These are phyloP conservation scores for Eclectus roratus DNA, from an alignment of 2,113 vertebrate species.

Conservation along the genomic window DNA sequence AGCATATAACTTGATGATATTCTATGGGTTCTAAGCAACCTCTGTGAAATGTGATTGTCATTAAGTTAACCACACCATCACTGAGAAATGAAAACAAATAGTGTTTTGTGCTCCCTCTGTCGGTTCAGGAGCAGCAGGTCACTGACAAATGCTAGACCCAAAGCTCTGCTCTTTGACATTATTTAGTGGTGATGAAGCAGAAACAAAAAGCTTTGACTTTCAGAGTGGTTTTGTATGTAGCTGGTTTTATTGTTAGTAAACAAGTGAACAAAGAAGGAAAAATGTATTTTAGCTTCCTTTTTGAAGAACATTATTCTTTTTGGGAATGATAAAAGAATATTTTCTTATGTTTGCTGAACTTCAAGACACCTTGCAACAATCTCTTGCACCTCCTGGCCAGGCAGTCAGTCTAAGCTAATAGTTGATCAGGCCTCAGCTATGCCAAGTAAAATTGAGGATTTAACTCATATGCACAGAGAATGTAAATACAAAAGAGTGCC, in stretches of 20 bases:
- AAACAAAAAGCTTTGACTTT: not conserved
- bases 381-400: rapidly evolving
- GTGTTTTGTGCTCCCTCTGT: constrained; percentile 61
- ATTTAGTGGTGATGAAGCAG: not conserved
- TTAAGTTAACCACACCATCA: not conserved
- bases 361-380: not conserved
- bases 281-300: not conserved
- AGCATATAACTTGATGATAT: not conserved
- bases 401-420: not conserved
- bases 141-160: not conserved
- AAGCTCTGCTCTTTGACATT: not conserved
- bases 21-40: not conserved
- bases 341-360: not conserved
- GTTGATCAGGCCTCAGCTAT: not conserved
- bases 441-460: not conserved
- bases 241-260: not conserved
- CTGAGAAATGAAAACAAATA: not conserved
- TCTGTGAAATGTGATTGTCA: not conserved
- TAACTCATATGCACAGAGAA: not conserved
- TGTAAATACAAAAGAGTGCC: not conserved
- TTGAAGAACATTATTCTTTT: not conserved
- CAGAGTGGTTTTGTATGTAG: not conserved
- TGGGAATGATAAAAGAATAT: not conserved
- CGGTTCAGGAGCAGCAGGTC: constrained; percentile 3
- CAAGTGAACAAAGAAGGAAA: not conserved